Evolutionary conservation across 2,113 vertebrate species (phyloP).

Genomic region (Irena cyanogastra): DNA sequence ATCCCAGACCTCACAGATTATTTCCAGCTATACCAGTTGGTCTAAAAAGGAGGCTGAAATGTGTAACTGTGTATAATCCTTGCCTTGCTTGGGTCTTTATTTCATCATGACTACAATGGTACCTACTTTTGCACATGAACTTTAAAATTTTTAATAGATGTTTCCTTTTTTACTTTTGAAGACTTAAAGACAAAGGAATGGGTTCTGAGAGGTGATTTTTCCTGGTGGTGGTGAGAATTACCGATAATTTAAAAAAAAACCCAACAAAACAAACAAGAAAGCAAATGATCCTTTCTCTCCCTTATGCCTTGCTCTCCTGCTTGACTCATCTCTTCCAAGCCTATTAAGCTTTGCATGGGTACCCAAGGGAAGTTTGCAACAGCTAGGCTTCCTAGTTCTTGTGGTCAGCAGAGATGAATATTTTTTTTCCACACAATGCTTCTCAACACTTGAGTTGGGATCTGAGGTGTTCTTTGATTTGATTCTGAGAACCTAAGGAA

Average conservation of each 20-base stretch:
- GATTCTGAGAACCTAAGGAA: not conserved
- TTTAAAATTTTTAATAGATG: not conserved
- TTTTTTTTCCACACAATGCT: not conserved
- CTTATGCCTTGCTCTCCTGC: conserved; percentile 28
- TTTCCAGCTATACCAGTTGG: not conserved
- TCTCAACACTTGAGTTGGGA: not conserved
- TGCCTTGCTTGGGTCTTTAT: not conserved
- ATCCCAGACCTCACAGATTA: not conserved
- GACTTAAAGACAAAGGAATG: not conserved
- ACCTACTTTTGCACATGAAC: not conserved
- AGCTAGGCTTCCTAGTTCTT: not conserved
- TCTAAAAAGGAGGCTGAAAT: not conserved
- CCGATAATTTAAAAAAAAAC: not conserved
- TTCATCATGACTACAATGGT: not conserved
- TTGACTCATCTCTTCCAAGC: not conserved
- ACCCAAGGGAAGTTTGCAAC: not conserved
- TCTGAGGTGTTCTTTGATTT: not conserved
- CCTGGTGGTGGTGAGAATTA: not conserved
- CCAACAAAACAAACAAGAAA: not conserved
- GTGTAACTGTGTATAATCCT: not conserved
- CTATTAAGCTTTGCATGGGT: not conserved
- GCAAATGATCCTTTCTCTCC: not conserved
- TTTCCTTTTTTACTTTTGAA: not conserved
- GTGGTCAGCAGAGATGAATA: not conserved
- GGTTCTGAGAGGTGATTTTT: not conserved